phyloP scores from a whole-genome alignment of 2,888 invertebrate species.

The Xiphydria camelus region DNA sequence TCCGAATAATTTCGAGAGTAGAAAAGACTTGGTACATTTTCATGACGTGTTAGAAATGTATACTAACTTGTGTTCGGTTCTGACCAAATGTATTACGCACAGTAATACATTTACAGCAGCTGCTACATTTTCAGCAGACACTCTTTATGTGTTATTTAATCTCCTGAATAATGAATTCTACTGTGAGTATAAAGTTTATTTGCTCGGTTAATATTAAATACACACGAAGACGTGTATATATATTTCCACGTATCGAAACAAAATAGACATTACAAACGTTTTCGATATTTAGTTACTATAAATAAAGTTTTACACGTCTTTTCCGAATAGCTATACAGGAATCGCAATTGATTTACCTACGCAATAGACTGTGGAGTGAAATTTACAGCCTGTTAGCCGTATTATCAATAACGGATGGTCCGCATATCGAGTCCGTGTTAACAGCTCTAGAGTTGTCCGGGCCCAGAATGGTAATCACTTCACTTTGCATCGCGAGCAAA shows the following conservation, averaged over 20 bases:
- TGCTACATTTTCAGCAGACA: slow-evolving; percentile 59
- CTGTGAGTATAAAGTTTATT: slow-evolving; percentile 49
- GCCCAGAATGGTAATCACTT: slow-evolving; percentile 33
- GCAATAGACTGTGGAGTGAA: slow-evolving; percentile 60
- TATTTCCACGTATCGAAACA: slow-evolving; percentile 22
- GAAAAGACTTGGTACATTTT: slow-evolving; percentile 55
- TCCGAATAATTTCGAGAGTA: slow-evolving; percentile 46
- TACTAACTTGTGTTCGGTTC: slow-evolving; percentile 55
- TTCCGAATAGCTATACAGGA: slow-evolving; percentile 46
- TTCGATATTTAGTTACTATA: slow-evolving; percentile 15
- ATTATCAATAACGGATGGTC: slow-evolving; percentile 48
- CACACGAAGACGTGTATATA: neutral
- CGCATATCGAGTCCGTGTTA: slow-evolving; percentile 45
- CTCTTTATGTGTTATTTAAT: slow-evolving; percentile 55
- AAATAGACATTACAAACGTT: too few species aligned
- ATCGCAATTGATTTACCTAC: slow-evolving; percentile 55
- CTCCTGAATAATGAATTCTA: slow-evolving; percentile 57
- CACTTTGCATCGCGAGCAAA: slow-evolving; percentile 40
- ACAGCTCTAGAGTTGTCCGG: slow-evolving; percentile 38
- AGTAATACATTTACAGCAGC: slow-evolving; percentile 54
- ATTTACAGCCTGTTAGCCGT: slow-evolving; percentile 58
- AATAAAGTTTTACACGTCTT: slow-evolving; percentile 18
- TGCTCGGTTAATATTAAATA: neutral
- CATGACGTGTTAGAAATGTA: slow-evolving; percentile 62
- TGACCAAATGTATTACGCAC: slow-evolving; percentile 55